Evolutionary conservation across 2,113 vertebrate species (phyloP), one percentile per base, ranked within the genome.

Genomic region (Zeus faber): DNA sequence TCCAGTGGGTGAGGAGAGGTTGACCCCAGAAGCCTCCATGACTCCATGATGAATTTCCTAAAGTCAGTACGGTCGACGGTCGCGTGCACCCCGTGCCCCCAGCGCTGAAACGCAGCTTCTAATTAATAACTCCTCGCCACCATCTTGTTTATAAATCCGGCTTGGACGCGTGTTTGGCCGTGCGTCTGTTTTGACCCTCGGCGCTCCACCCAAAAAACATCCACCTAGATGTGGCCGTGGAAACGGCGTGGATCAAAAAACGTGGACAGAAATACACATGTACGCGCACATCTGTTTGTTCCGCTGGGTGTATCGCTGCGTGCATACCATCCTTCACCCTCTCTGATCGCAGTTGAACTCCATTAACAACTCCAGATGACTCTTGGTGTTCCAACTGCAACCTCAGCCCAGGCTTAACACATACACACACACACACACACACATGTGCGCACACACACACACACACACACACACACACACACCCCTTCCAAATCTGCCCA

Each of bases 61-160:
- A 49, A 65, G 57, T 70, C n/a, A 65, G 52, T 45, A 17, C 1
- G 55, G 60, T 44, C 39, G 10, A 8, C 20, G 20, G 39, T 49
- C 49, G 26, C 41, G 58, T 51, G 37, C 58, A 25, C 40, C 16
- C 13, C 63, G 58, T 18, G 52, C 47, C 27, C n/a, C 57, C 20
- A 33, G 64, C 25, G 22, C 29, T 26, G 13, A 49, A 4, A 46
- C 37, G 37, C 52, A 54, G 47, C 62, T 67, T 44, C 33, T 71
- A 54, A 66, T 86, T 81, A 78, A 80, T 81, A 65, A 72, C 50
- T 50, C 41, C 35, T 37, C 16, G 73, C 47, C 5, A 67, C 64
- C 63, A 33, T 53, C 58, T 27, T 81, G 68, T 81, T 81, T 50
- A 73, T 82, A 65, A 82, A 76, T 72, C 76, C 17, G 37, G n/a